phyloP scores from a whole-genome alignment of 2,888 invertebrate species.

The Malthinus seriepunctatus region DNA sequence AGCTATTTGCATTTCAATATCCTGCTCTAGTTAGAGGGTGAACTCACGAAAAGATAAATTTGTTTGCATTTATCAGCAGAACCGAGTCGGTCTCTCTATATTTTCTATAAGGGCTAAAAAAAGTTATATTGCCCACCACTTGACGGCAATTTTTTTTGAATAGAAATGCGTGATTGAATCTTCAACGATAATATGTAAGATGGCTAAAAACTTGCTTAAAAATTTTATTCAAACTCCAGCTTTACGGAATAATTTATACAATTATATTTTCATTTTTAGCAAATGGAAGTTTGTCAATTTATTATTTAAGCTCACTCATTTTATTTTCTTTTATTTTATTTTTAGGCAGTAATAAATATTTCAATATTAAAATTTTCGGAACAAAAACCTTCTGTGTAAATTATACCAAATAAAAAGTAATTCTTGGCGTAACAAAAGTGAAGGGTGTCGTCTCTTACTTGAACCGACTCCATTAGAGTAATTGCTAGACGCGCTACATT shows the following conservation, averaged over 20 bases:
- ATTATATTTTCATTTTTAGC: slow-evolving; percentile 16
- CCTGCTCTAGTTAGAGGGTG: slow-evolving; percentile 26
- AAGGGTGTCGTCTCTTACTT: slow-evolving; percentile 26
- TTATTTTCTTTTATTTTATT: slow-evolving; percentile 7
- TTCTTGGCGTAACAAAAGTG: slow-evolving; percentile 30
- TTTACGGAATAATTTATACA: slow-evolving; percentile 16
- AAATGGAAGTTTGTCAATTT: slow-evolving; percentile 11
- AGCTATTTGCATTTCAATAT: slow-evolving; percentile 36
- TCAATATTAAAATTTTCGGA: neutral
- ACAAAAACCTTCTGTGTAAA: slow-evolving; percentile 1
- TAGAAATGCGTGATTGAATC: slow-evolving; percentile 27
- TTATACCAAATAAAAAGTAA: slow-evolving; percentile 25
- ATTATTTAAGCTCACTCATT: slow-evolving; percentile 4
- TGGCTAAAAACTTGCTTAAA: slow-evolving; percentile 15
- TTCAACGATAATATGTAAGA: slow-evolving; percentile 24
- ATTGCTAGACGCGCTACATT: slow-evolving; percentile 36
- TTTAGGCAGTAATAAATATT: neutral
- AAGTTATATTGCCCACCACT: slow-evolving; percentile 32
- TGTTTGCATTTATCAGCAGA: slow-evolving; percentile 35
- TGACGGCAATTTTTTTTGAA: slow-evolving; percentile 24
- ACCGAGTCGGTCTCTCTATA: slow-evolving; percentile 22
- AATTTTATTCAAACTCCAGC: slow-evolving; percentile 16
- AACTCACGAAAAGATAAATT: slow-evolving; percentile 33
- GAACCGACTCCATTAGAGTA: slow-evolving; percentile 40
- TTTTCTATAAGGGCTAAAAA: slow-evolving; percentile 25